A percentile compares a stretch with the other conserved stretches of the same genome.
Evolutionary conservation across 53 echinoderm and acorn worm genomes (phyloP).

Genomic region (Zoroaster sp.): DNA sequence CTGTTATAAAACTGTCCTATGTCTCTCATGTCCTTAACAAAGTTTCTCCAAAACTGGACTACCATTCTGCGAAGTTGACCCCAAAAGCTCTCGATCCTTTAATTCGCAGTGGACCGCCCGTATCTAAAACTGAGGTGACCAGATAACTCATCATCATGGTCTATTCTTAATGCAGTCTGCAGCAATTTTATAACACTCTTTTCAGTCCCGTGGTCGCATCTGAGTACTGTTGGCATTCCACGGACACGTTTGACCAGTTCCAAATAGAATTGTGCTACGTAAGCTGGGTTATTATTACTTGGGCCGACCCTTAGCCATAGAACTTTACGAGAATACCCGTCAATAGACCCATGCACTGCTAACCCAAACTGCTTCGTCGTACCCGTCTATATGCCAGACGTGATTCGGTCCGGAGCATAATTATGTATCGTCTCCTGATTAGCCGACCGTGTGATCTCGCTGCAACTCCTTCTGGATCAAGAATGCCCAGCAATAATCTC

Average conservation of each 20-base stretch:
- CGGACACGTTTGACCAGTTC: conserved; percentile 7
- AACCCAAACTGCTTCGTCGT: conserved; percentile 65
- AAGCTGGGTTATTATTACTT: conserved; percentile 64
- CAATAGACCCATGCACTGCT: conserved; percentile 68
- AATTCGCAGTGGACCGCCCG: conserved; percentile 69
- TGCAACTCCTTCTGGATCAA: conserved; percentile 68
- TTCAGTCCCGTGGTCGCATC: conserved; percentile 79
- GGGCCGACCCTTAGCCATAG: conserved; percentile 65
- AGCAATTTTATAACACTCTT: conserved; percentile 47
- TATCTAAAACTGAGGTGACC: conserved; percentile 62
- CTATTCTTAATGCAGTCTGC: conserved; percentile 57
- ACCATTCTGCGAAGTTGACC: conserved; percentile 44
- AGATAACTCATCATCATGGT: conserved; percentile 62
- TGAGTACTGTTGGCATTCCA: conserved; percentile 59
- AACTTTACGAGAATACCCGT: conserved; percentile 71
- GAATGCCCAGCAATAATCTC: conserved; percentile 26
- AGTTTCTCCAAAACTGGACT: conserved; percentile 58
- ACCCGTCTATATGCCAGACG: conserved; percentile 68
- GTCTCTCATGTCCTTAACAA: conserved; percentile 71
- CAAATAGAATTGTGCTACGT: conserved; percentile 35
- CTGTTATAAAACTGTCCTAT: conserved; percentile 48
- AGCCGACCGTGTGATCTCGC: conserved; percentile 43
- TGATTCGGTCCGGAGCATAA: conserved; percentile 54
- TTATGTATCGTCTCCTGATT: conserved; percentile 43
- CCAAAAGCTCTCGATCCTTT: conserved; percentile 77